Evolutionary conservation across 2,888 invertebrate genomes (phyloP), one percentile per base, ranked within the genome.

Genomic region (Rhodophaea formosa): DNA sequence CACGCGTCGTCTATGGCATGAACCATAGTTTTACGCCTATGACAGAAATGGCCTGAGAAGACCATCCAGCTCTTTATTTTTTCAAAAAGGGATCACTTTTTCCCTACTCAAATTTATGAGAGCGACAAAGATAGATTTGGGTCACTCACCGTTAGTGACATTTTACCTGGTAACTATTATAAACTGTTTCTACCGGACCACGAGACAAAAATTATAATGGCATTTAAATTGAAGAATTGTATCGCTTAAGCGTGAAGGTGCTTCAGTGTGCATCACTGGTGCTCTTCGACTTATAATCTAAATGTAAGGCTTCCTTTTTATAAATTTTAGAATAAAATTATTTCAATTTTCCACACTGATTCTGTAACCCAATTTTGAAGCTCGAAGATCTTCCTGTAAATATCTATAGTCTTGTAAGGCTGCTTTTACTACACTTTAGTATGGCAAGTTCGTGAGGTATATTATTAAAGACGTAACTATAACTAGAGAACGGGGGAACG

Each of bases 241-340:
- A 60, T 57, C 39, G 65, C 63, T 65, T 65, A 51, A 58, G 62
- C 59, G 62, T 53, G 58, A 56, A 74, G 82, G 82, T 86, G 85
- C 81, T 79, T 84, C 82, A 80, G 80, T 84, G 76, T 67, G 57
- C 57, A 59, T 60, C 72, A 77, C 84, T 82, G 82, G 85, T 84
- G 84, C 84, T 83, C 77, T 67, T 71, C 64, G 55, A 61, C 63
- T 66, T 42, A 63, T 66, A 67, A 55, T 65, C 63, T 66, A 69
- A n/a, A 68, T 64, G 7, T 78, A 78, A 79, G 73, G 77, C 76
- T 77, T 80, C 68, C 74, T 66, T 77, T 81, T 79, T 79, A 75
- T 75, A 78, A 71, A 74, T 72, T 70, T 68, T 73, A 72, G 66
- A 70, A 51, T 51, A 39, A 7, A 51, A 65, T 60, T 68, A 64